Evolutionary conservation across 2,888 invertebrate species (phyloP).

Genomic region (Dasysyrphus albostriatus): DNA sequence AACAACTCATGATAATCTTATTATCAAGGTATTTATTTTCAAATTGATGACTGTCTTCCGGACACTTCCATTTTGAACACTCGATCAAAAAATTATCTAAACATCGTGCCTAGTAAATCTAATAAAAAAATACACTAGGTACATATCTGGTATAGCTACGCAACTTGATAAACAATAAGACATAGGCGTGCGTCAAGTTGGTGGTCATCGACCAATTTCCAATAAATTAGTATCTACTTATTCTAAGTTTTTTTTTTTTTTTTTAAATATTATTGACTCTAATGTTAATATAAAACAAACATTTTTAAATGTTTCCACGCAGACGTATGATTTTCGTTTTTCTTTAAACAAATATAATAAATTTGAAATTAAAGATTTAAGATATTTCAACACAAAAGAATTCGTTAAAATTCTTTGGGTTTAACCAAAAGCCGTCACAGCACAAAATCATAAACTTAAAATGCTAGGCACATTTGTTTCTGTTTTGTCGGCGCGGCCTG

Average conservation of each 20-base stretch:
- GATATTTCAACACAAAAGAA: constrained; percentile 25
- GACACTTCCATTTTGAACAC: constrained; percentile 13
- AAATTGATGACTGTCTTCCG: constrained; percentile 53
- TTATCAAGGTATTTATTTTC: constrained; percentile 54
- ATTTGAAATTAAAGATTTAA: constrained; percentile 19
- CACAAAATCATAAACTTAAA: constrained; percentile 22
- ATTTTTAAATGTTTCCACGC: constrained; percentile 36
- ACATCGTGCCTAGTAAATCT: constrained; percentile 25
- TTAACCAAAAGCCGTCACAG: constrained; percentile 24
- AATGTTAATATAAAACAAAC: constrained; percentile 34
- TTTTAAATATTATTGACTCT: constrained; percentile 20
- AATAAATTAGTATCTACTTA: constrained; percentile 6
- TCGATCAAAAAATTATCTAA: not conserved
- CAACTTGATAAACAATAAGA: not conserved
- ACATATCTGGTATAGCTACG: not conserved
- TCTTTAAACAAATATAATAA: not conserved
- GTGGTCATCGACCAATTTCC: constrained; percentile 45
- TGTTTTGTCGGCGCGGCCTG: not conserved
- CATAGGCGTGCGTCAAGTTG: constrained; percentile 15
- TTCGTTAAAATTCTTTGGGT: constrained; percentile 23
- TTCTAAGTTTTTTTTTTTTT: constrained; percentile 6
- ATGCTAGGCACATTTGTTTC: constrained; percentile 28
- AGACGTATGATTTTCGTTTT: constrained; percentile 12
- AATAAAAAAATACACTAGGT: not conserved
- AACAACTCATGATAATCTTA: not conserved